Base-by-base conservation (phyloP, 2,888 invertebrate species). In the Piscicola geometra region DNA sequence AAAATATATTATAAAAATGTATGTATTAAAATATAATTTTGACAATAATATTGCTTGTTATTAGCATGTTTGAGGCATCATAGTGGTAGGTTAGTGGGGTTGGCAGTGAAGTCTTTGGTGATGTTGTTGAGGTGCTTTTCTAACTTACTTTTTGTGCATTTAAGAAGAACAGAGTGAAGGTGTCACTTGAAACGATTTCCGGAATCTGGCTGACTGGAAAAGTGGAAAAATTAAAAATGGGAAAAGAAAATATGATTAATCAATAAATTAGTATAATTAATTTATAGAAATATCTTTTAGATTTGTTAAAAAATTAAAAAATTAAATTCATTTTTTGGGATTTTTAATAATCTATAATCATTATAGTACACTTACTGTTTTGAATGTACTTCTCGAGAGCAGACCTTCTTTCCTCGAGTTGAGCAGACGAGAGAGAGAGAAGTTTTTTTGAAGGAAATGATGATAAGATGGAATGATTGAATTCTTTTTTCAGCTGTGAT, bases 301-400 rank as follows among this genome's bases (percentile, higher is more conserved):
- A 28, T 25, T 5, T 47, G 0, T 15, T 30, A 21, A 52, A 41
- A 41, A 47, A 41, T 36, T 41, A 9, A n/a, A 70, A 47, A 70
- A 36, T 2, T 25, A 56, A 71, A 21, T n/a, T n/a, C n/a, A n/a
- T n/a, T n/a, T n/a, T n/a, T n/a, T n/a, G n/a, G n/a, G n/a, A n/a
- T n/a, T n/a, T n/a, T n/a, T n/a, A n/a, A n/a, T n/a, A n/a, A n/a
- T n/a, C n/a, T n/a, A n/a, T n/a, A n/a, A n/a, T n/a, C n/a, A n/a
- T n/a, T n/a, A n/a, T n/a, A n/a, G n/a, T n/a, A 33, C 28, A 83
- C 88, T 87, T 86, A 93, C 93, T 89, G 81, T 92, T 89, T 87
- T 97, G 97, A 81, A 98, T 90, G 86, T 95, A 98, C 86, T 94
- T 93, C 86, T 97, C 95, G 81, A 98, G 87, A 77, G 90, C 88